Conservation (phyloP, 2,888 invertebrate species). For the Lymantria monacha region DNA sequence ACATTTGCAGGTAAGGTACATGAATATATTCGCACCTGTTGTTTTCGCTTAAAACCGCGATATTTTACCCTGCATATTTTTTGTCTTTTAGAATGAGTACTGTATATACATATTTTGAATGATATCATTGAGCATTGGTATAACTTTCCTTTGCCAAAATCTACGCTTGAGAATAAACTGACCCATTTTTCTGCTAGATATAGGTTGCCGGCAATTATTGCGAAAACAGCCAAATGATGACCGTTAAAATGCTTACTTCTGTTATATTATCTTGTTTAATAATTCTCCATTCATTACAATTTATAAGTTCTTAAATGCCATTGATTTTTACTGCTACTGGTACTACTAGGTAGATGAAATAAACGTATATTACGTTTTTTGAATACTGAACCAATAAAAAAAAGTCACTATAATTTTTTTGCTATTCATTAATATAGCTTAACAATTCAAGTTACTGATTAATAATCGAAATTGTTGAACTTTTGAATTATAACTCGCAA, state of each 20-base stretch:
- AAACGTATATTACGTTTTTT: no score
- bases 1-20: conserved; percentile 90
- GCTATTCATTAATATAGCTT: no score
- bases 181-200: conserved; percentile 45
- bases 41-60: conserved; percentile 40
- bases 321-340: no score
- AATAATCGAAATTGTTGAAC: no score
- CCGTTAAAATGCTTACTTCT: background rate
- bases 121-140: background rate
- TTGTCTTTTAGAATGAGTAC: background rate
- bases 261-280: no score
- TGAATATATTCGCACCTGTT: conserved; percentile 52
- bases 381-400: no score
- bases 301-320: no score
- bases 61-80: conserved; percentile 3
- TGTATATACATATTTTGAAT: background rate
- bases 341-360: no score
- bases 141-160: conserved; percentile 20
- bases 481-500: no score
- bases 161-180: conserved; percentile 31
- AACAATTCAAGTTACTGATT: no score
- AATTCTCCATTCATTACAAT: no score
- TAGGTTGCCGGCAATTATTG: conserved; percentile 21
- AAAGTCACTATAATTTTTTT: no score
- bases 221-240: conserved; percentile 6